Percentiles rank a stretch among this genome's conserved stretches.
phyloP scores from a whole-genome alignment of 2,888 invertebrate species.

The Masnerella sp. region DNA sequence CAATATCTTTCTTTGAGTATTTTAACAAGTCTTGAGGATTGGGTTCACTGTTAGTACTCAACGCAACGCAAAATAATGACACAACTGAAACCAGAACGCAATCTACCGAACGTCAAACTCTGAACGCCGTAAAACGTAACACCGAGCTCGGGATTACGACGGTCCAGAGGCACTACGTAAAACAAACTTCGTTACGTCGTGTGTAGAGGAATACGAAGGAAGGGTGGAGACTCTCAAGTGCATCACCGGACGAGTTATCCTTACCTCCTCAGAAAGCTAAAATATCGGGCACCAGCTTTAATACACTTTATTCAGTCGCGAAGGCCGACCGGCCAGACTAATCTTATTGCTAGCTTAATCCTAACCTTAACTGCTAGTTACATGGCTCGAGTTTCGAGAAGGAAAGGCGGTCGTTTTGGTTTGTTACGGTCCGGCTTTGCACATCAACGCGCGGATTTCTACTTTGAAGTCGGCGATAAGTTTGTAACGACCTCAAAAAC shows the following conservation, averaged over 20 bases:
- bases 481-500: no score
- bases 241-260: conserved; percentile 76
- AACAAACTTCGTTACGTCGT: conserved; percentile 71
- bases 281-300: conserved; percentile 76
- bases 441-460: no score
- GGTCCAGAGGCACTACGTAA: conserved; percentile 60
- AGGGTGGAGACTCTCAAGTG: conserved; percentile 74
- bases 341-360: conserved; percentile 70
- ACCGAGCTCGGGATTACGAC: conserved; percentile 40
- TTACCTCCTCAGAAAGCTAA: conserved; percentile 78
- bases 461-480: no score
- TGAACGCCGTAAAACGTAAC: conserved; percentile 52
- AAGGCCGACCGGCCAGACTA: conserved; percentile 63
- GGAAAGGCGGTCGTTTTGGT: conserved; percentile 62
- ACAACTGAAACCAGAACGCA: conserved; percentile 61
- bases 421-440: conserved; percentile 47
- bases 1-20: no score
- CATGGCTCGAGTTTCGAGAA: conserved; percentile 60
- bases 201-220: conserved; percentile 72
- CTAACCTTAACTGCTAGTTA: conserved; percentile 65
- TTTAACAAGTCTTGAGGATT: conserved; percentile 12
- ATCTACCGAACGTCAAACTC: conserved; percentile 68
- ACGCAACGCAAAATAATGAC: conserved; percentile 37
- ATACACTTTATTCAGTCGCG: conserved; percentile 70
- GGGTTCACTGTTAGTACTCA: conserved; percentile 36